A percentile compares a stretch with the other conserved stretches of the same genome.
phyloP scores from a whole-genome alignment of 2,113 vertebrate genomes.

The Meriones unguiculatus region DNA sequence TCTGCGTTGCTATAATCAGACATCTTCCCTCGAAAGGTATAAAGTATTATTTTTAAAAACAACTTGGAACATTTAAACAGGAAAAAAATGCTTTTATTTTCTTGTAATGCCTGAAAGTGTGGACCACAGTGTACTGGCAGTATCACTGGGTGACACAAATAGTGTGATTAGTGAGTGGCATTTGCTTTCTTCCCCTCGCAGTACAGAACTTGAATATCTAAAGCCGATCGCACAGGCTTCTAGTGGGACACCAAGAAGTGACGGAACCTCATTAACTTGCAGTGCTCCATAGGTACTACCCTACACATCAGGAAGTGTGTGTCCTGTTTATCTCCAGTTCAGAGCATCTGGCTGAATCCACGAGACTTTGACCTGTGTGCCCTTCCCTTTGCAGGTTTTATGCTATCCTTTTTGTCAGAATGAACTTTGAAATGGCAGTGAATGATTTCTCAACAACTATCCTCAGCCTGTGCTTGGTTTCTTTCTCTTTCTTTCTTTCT shows the following conservation, averaged over 20 bases:
- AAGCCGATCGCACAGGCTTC: not conserved
- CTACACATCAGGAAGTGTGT: not conserved
- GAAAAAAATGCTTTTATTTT: not conserved
- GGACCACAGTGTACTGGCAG: too few relatives aligned
- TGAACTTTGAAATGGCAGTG: not conserved
- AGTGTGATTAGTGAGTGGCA: not conserved
- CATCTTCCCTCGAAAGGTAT: not conserved
- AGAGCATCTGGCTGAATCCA: not conserved
- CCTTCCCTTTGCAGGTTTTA: not conserved
- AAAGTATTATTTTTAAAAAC: not conserved
- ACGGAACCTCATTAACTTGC: not conserved
- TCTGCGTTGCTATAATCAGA: not conserved
- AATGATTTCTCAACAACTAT: not conserved
- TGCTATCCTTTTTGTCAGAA: not conserved
- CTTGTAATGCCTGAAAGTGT: not conserved
- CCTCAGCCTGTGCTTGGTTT: too few relatives aligned
- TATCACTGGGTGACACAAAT: not conserved
- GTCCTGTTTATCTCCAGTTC: not conserved
- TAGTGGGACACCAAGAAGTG: not conserved
- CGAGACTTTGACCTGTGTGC: not conserved
- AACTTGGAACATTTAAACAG: not conserved
- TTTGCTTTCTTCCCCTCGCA: not conserved
- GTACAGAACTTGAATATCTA: not conserved
- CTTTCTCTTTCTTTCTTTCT: too few relatives aligned
- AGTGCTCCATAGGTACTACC: not conserved